Conservation (phyloP, 2,113 vertebrate species). For the Athene noctua region DNA sequence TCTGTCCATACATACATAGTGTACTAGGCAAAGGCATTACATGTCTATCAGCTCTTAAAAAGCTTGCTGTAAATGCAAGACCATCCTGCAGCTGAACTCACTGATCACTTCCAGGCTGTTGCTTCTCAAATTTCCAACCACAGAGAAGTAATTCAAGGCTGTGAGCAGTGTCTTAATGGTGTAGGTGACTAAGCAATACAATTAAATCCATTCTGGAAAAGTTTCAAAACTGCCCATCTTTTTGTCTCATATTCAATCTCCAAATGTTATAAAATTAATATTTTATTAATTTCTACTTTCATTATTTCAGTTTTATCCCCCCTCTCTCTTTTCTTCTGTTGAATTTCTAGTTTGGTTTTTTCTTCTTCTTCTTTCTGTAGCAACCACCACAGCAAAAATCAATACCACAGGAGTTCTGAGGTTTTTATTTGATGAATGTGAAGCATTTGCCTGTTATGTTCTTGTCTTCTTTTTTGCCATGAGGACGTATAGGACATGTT, state of each 20-base stretch:
- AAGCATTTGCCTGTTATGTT: constrained; percentile 38
- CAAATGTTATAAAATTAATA: not conserved
- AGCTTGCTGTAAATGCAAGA: not conserved
- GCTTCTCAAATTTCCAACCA: not conserved
- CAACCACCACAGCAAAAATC: not conserved
- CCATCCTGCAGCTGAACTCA: not conserved
- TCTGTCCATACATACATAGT: not conserved
- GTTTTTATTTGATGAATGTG: constrained; percentile 30
- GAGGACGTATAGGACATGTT: constrained; percentile 19
- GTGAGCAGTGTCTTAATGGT: not conserved
- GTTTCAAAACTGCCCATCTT: not conserved
- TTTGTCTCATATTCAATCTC: not conserved
- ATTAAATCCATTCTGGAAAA: not conserved
- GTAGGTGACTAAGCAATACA: not conserved
- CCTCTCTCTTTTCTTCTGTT: not conserved
- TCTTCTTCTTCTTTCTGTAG: not conserved
- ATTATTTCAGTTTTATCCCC: not conserved
- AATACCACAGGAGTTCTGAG: not conserved
- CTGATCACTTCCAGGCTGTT: not conserved
- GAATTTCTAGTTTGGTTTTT: not conserved
- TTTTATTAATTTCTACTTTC: not conserved
- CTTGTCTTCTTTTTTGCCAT: constrained; percentile 31
- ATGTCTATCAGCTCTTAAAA: not conserved
- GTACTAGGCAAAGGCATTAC: not conserved
- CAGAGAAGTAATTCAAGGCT: not conserved